A percentile compares a stretch with the other conserved stretches of the same genome.
phyloP scores from a whole-genome alignment of 2,888 invertebrate species.

The Nebria salina region DNA sequence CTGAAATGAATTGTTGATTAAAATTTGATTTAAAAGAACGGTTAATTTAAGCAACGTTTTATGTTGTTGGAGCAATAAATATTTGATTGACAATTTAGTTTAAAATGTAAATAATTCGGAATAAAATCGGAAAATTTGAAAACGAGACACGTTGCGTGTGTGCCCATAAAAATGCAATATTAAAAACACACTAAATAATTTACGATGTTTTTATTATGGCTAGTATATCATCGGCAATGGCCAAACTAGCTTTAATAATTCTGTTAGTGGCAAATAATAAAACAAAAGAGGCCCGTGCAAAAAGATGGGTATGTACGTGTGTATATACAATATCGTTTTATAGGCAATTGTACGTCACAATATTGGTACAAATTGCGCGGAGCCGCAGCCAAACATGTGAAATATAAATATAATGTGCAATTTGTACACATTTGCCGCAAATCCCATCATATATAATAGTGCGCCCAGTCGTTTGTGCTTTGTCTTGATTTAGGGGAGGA shows the following conservation, averaged over 20 bases:
- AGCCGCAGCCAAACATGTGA: constrained; percentile 54
- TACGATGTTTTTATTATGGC: constrained; percentile 30
- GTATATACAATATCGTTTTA: constrained; percentile 53
- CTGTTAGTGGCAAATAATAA: constrained; percentile 41
- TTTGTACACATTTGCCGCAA: constrained; percentile 58
- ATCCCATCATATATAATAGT: constrained; percentile 52
- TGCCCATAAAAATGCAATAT: not conserved
- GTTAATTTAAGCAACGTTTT: too few species aligned
- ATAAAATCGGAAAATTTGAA: too few species aligned
- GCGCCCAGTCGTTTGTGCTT: constrained; percentile 11
- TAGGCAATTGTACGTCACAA: constrained; percentile 56
- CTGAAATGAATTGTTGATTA: too few species aligned
- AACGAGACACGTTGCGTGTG: not conserved
- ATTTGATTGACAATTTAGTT: too few species aligned
- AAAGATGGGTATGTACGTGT: constrained; percentile 2
- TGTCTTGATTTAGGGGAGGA: constrained; percentile 27
- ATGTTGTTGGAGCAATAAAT: too few species aligned
- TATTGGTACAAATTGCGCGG: constrained; percentile 60
- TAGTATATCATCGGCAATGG: constrained; percentile 29
- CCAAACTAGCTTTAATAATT: constrained; percentile 41
- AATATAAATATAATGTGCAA: constrained; percentile 60
- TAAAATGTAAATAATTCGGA: too few species aligned
- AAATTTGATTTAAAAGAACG: too few species aligned
- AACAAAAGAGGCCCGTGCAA: not conserved
- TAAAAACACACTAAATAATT: not conserved